Evolutionary conservation across 2,888 invertebrate genomes (phyloP).

Genomic region (Drosophila eohydei): DNA sequence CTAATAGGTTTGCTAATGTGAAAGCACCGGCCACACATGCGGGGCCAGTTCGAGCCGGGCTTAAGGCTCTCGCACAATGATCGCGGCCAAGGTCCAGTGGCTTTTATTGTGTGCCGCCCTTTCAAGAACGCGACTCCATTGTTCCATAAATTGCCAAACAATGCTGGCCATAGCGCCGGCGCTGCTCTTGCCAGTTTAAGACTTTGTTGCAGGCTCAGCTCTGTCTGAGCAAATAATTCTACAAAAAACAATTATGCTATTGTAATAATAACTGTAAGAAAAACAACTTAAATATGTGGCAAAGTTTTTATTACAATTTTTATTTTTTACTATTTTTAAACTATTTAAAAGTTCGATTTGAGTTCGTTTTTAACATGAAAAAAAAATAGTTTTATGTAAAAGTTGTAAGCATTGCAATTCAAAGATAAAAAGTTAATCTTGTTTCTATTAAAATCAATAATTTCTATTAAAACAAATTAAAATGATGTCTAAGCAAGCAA

Average conservation of each 20-base stretch:
- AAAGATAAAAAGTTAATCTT: too few species aligned
- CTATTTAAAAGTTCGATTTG: too few species aligned
- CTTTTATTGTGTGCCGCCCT: slow-evolving; percentile 70
- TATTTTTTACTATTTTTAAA: neutral
- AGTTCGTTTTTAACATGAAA: too few species aligned
- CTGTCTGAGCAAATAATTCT: neutral
- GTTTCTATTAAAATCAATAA: too few species aligned
- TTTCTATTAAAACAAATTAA: too few species aligned
- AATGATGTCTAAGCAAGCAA: too few species aligned
- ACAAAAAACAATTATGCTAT: neutral
- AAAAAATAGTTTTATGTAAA: too few species aligned
- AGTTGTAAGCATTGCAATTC: too few species aligned
- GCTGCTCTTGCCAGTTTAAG: slow-evolving; percentile 43
- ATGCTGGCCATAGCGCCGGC: slow-evolving; percentile 71
- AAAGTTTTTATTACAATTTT: neutral
- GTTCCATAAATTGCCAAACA: slow-evolving; percentile 67
- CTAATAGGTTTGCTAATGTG: slow-evolving; percentile 70
- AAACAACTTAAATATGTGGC: neutral
- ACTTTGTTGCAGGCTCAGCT: slow-evolving; percentile 8
- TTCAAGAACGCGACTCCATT: slow-evolving; percentile 43
- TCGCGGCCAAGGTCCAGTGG: slow-evolving; percentile 44
- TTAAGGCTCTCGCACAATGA: slow-evolving; percentile 45
- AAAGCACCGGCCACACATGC: slow-evolving; percentile 59
- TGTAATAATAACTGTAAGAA: neutral
- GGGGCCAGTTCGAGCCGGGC: slow-evolving; percentile 22